Evolutionary conservation across 1,140 invertebrate genomes (phyloP), one percentile per base, ranked within the genome.

Genomic region (Euura saliciscinereae): DNA sequence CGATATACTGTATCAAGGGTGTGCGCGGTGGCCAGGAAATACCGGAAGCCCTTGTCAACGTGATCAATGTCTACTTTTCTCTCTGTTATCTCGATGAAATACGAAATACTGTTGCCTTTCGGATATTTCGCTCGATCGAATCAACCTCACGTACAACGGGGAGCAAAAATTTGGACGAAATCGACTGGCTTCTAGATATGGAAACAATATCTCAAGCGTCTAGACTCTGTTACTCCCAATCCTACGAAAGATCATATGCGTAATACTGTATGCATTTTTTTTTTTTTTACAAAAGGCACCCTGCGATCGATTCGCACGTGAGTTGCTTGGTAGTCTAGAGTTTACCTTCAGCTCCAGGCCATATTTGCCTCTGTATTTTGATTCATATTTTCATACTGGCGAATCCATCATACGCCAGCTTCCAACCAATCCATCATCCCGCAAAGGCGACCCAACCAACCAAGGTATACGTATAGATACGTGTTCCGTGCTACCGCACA

Each of bases 391-490:
- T 78, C 78, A 64, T 65, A 59, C 42, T 65, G 74, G 68, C 69
- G 68, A 77, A 79, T 80, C 74, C 72, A 75, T 80, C 78, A 80
- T 78, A 75, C 71, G 78, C 79, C 78, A 73, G 71, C 75, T 66
- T 65, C 75, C 66, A 71, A 75, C 79, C 78, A 80, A 80, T 80
- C 79, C 79, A 80, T 80, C 79, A 80, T 51, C 51, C 13, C 51
- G 10, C 28, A 28, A 28, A 28, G 28, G 13, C 51, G 51, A 8
- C 10, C 51, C 10, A n/a, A 59, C 51, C 8, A 59, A 59, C 51
- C 51, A 59, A 28, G 28, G 28, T 28, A 28, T 28, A 28, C 28
- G 28, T 28, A 28, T 28, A 28, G 28, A 28, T 28, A 28, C 28
- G 28, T 28, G 28, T 28, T 28, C 28, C 28, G 28, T 28, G 28